A percentile compares a stretch with the other conserved stretches of the same genome.
Conservation (phyloP, 2,113 vertebrate genomes). For the Cynoglossus semilaevis region DNA sequence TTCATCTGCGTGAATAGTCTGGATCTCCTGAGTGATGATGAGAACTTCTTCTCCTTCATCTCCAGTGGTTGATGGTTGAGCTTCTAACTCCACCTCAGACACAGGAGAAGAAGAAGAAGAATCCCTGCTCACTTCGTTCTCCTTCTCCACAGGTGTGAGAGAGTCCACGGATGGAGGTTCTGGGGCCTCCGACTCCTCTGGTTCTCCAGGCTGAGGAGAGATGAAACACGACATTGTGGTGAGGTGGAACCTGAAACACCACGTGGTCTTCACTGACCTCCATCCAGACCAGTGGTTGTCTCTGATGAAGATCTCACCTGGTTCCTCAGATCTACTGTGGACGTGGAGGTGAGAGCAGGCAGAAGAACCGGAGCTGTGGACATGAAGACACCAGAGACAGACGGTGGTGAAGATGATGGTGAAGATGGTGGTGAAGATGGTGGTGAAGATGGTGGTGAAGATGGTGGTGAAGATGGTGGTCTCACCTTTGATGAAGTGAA, state of each 20-base stretch:
- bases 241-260: neutral
- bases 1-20: conserved; percentile 62
- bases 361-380: conserved; percentile 16
- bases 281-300: no score
- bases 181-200: conserved; percentile 33
- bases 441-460: no score
- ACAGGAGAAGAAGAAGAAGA: neutral
- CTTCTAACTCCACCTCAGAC: neutral
- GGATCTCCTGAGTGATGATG: conserved; percentile 65
- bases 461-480: no score
- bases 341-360: conserved; percentile 26
- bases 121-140: conserved; percentile 51
- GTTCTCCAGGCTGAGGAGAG: conserved; percentile 53
- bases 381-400: neutral
- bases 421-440: no score
- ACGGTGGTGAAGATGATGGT: neutral
- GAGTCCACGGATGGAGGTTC: conserved; percentile 19
- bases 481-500: conserved; percentile 72
- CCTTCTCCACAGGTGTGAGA: conserved; percentile 50
- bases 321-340: conserved; percentile 11
- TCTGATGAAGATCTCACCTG: conserved; percentile 23
- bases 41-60: conserved; percentile 49
- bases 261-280: no score
- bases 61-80: conserved; percentile 22
- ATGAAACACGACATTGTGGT: neutral